Evolutionary conservation across 1,140 invertebrate species (phyloP), one percentile per base, ranked within the genome.

Genomic region (Phymastichus coffea): DNA sequence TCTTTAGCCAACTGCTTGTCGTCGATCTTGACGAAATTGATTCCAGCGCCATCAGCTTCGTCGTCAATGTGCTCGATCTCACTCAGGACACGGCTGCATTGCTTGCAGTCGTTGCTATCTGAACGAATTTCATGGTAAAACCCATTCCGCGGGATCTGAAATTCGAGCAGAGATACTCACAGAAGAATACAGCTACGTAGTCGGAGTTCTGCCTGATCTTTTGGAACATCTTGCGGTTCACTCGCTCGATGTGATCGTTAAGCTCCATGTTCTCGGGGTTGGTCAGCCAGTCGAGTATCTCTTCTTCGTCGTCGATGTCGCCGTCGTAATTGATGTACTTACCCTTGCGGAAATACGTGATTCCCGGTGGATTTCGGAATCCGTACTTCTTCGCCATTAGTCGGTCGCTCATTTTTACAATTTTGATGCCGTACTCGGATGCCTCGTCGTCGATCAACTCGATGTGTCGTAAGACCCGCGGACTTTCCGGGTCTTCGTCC

Each of bases 341-440:
- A 41, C 87, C 90, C 78, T 94, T 94, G 30, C 93, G 84, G 80
- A 96, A 96, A 70, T 94, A 95, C 10, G 92, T 92, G 1, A 96
- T 87, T 1, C 93, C 93, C 1, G 94, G 93, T 25, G 92, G 92
- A 72, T 92, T 90, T 65, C 93, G 83, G 70, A 87, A 93, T 1
- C 94, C 93, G 76, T 94, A 95, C 72, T 96, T 97, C 76, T 97
- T 97, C 2, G 94, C 93, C 91, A 97, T 95, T 15, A 96, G 71
- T 19, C 88, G 83, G 78, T 97, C 93, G 68, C 85, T 87, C 80
- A 92, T 92, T 81, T 95, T 93, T 0, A 94, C 92, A 54, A 97
- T 88, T 80, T 93, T 91, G 63, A 96, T 94, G 52, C 93, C 93
- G 78, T 94, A 97, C 75, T 95, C 91, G 1, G 87, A 80, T 14